Evolutionary conservation across 2,888 invertebrate species (phyloP).

Genomic region (Ectemnius continuus): DNA sequence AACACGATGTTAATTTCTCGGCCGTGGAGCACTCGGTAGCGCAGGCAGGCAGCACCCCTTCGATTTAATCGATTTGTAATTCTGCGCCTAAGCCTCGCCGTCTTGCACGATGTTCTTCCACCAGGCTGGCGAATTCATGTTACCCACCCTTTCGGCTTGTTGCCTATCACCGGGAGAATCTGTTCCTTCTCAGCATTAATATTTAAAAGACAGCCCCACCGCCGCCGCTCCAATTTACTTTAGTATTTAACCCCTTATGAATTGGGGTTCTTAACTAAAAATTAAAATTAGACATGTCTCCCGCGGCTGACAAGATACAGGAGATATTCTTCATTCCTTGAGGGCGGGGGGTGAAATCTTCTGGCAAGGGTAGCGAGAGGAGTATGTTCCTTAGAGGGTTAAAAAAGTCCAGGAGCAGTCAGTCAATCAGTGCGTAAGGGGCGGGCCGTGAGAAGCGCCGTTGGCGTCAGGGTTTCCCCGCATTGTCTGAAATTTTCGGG

Average conservation of each 20-base stretch:
- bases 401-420: not conserved
- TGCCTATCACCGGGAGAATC: no score
- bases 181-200: no score
- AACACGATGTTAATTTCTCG: slow-evolving; percentile 77
- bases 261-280: no score
- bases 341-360: no score
- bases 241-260: no score
- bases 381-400: no score
- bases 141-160: slow-evolving; percentile 26
- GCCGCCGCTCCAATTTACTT: no score
- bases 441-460: not conserved
- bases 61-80: slow-evolving; percentile 77
- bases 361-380: no score
- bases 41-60: slow-evolving; percentile 64
- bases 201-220: no score
- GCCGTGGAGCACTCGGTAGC: slow-evolving; percentile 50
- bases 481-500: slow-evolving; percentile 41
- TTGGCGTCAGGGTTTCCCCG: slow-evolving; percentile 14
- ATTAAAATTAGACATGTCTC: no score
- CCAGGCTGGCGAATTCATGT: slow-evolving; percentile 49
- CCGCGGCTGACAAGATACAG: no score
- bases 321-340: no score
- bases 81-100: slow-evolving; percentile 69
- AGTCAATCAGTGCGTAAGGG: not conserved
- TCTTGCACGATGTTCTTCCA: slow-evolving; percentile 55